These are phyloP conservation scores for Semotilus atromaculatus DNA, from an alignment of 2,797 vertebrate genomes.

Conservation along the genomic window DNA sequence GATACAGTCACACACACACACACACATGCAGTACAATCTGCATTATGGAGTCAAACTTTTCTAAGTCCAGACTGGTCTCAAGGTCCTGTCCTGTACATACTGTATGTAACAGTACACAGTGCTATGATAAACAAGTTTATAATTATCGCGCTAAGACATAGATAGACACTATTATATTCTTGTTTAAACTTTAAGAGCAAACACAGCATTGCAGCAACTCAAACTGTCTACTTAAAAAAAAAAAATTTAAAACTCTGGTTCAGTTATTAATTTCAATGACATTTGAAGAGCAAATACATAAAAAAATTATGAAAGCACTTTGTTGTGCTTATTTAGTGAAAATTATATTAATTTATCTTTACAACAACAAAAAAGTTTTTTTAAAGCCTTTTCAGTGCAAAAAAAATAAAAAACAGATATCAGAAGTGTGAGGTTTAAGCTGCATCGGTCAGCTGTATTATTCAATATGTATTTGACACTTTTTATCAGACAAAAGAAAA, in stretches of 20 bases:
- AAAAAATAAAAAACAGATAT: background rate
- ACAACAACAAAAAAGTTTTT: too few species aligned
- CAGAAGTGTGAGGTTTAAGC: background rate
- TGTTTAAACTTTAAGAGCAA: background rate
- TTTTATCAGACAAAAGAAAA: background rate
- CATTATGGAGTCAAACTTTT: background rate
- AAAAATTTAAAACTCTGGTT: background rate
- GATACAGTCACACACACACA: background rate
- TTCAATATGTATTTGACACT: background rate
- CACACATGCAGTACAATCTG: background rate
- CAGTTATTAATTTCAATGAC: background rate
- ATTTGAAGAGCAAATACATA: background rate
- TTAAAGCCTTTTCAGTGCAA: background rate
- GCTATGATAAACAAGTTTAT: background rate
- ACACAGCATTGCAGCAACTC: too few species aligned
- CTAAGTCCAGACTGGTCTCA: constrained; percentile 10
- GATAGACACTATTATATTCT: background rate
- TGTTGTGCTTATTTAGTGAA: background rate
- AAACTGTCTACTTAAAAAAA: background rate
- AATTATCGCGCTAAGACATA: background rate
- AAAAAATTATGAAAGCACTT: background rate
- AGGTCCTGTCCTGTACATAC: background rate
- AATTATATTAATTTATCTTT: too few species aligned
- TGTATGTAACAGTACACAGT: background rate
- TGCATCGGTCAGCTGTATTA: background rate